Percentiles rank a stretch among this genome's conserved stretches.
Conservation (phyloP, 2,888 invertebrate species). For the Tenthredo distinguenda region DNA sequence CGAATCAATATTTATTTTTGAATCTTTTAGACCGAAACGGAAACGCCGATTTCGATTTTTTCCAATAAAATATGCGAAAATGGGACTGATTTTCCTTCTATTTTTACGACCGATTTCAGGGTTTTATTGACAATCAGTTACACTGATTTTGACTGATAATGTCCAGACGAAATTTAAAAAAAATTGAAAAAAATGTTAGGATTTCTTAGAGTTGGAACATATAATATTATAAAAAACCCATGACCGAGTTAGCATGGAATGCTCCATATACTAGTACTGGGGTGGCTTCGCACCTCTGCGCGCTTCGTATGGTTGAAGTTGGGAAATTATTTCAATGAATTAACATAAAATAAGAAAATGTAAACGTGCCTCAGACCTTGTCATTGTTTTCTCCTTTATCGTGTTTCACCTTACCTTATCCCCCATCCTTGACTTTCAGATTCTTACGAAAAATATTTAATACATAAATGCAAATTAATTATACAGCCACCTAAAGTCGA, state of each 20-base stretch:
- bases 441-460: conserved; percentile 2
- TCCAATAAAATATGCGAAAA: no score
- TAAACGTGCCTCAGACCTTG: conserved; percentile 2
- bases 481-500: neutral
- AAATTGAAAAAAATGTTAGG: no score
- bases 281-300: neutral
- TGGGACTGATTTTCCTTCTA: no score
- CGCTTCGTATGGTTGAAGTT: neutral
- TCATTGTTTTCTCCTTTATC: conserved; percentile 2
- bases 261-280: neutral
- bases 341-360: neutral
- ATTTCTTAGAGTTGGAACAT: no score
- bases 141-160: no score
- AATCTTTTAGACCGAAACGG: no score
- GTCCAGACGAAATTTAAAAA: no score
- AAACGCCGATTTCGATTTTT: no score
- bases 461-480: conserved; percentile 2
- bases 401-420: neutral
- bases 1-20: no score
- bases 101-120: no score
- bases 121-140: no score
- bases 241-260: neutral
- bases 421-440: conserved; percentile 2
- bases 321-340: neutral
- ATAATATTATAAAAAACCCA: no score